Evolutionary conservation across 2,888 invertebrate species (phyloP), one percentile per base, ranked within the genome.

Genomic region (Nezara viridula): DNA sequence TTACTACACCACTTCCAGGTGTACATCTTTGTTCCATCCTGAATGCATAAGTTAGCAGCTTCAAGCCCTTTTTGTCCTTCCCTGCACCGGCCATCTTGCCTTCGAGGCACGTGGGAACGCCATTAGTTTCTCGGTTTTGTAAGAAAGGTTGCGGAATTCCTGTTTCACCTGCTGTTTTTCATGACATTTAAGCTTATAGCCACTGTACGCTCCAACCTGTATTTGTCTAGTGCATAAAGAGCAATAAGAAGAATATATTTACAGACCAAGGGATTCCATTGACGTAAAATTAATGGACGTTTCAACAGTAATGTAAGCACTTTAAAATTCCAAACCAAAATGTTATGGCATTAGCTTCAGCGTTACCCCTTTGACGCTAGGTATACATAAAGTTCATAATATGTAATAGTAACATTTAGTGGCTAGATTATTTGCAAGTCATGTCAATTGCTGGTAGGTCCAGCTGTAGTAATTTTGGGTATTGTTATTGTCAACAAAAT

Each of bases 41-140:
- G 81, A 81, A 24, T 81, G 81, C 81, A 81, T 81, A 81, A 81
- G 81, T 81, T 44, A 81, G 81, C 81, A 81, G 81, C 44, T 73
- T 73, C 81, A 44, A 47, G n/a, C 81, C 44, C 81, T 47, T 81
- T 47, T 81, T 44, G 81, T 81, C 44, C 81, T 81, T 47, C 44
- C 66, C 32, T 19, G 16, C 66, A 37, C 19, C 7, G 27, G 66
- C 66, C 66, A 19, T 37, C 66, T 73, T 37, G 37, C 37, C 66
- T 32, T 73, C 19, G 37, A 37, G 66, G 66, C 66, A 73, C 37
- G 66, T 73, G 66, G 66, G 66, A 37, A 73, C 66, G 32, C 66
- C 37, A 73, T 73, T 73, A 73, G 66, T 73, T 73, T 37, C 32
- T 73, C 19, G 66, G 37, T 73, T 73, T 73, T 73, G 66, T 73